These are phyloP conservation scores for Gila orcuttii DNA, from an alignment of 2,113 vertebrate genomes.

Conservation along the genomic window DNA sequence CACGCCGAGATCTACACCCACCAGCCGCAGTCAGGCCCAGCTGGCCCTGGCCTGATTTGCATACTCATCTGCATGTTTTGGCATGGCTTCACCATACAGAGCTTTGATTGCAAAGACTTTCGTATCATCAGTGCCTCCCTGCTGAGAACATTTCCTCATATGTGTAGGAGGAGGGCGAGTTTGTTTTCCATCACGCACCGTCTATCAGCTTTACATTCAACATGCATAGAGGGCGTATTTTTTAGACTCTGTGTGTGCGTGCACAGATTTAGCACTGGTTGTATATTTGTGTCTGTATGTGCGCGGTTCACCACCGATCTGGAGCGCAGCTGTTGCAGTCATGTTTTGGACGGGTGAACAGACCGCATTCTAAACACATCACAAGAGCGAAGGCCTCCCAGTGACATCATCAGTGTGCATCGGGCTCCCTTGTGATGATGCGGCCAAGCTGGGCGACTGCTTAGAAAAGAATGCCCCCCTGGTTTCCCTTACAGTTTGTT, in stretches of 20 bases:
- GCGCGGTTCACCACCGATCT: conserved; percentile 34
- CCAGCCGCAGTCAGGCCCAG: conserved; percentile 55
- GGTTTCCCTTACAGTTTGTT: not conserved
- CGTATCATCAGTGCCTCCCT: conserved; percentile 50
- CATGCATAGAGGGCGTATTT: conserved; percentile 38
- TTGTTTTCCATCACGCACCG: conserved; percentile 36
- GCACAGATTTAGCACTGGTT: conserved; percentile 45
- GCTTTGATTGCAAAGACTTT: conserved; percentile 65
- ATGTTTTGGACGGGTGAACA: conserved; percentile 46
- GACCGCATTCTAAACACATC: conserved; percentile 47
- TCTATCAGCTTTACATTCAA: conserved; percentile 20
- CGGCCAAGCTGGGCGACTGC: conserved; percentile 14
- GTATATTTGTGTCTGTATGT: conserved; percentile 34
- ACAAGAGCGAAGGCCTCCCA: conserved; percentile 39
- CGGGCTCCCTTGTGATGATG: conserved; percentile 36
- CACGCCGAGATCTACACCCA: conserved; percentile 24
- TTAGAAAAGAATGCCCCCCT: not conserved
- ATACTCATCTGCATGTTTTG: conserved; percentile 53
- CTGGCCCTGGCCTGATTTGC: conserved; percentile 60
- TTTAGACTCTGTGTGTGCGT: conserved; percentile 39
- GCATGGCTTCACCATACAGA: conserved; percentile 53
- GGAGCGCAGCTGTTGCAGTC: conserved; percentile 52
- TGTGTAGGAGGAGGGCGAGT: not conserved
- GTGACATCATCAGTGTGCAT: conserved; percentile 52
- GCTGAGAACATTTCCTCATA: conserved; percentile 34